phyloP scores from a whole-genome alignment of 2,113 vertebrate genomes.

The Ovibos moschatus region DNA sequence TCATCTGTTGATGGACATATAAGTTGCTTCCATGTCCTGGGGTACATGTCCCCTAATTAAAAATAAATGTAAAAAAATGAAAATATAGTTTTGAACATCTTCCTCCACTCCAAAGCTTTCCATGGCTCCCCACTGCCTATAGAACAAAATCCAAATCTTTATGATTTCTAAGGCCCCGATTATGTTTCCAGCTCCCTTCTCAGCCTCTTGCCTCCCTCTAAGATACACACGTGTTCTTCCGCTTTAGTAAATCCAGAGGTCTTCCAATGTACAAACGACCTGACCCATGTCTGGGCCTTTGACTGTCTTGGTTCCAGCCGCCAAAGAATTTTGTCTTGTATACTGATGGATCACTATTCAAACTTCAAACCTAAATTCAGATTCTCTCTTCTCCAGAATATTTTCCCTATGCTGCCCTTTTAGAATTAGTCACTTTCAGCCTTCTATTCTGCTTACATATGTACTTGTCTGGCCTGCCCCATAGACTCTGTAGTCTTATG shows the following conservation, averaged over 20 bases:
- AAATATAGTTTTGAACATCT: not conserved
- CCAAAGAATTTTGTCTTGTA: not conserved
- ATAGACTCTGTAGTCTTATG: not conserved
- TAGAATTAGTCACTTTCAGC: not conserved
- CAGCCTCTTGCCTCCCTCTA: not conserved
- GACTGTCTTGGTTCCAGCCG: not conserved
- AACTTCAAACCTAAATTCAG: not conserved
- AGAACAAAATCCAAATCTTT: not conserved
- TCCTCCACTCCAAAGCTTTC: not conserved
- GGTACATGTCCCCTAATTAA: not conserved
- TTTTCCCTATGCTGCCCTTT: not conserved
- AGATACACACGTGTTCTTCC: not conserved
- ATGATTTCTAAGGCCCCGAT: not conserved
- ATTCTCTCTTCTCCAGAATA: not conserved
- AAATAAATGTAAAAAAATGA: not conserved
- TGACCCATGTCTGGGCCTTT: not conserved
- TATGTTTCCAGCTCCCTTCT: not conserved
- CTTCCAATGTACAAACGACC: not conserved
- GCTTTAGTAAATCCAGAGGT: not conserved
- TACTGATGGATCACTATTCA: not conserved
- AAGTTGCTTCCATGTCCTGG: not conserved
- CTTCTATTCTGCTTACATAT: not conserved
- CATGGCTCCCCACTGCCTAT: not conserved
- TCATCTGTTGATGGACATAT: not conserved
- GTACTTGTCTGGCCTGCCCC: not conserved